Evolutionary conservation across 1,140 invertebrate genomes (phyloP), one percentile per base, ranked within the genome.

Genomic region (Polypedilum vanderplanki): DNA sequence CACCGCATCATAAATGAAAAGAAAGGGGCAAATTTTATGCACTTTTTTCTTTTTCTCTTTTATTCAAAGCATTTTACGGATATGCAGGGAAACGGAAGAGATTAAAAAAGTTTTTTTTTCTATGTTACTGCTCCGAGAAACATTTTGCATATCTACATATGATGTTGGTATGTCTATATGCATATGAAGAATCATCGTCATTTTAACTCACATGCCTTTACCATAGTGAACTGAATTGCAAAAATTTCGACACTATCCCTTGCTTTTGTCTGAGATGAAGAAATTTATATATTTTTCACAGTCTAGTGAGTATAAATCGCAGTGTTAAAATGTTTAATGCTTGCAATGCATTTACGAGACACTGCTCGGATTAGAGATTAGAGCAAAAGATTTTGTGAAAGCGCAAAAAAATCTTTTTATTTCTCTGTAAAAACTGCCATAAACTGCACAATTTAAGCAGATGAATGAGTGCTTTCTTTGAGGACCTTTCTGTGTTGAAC

Each of bases 31-130:
- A 57, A 57, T 57, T 15, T 46, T 46, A 46, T 46, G 46, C n/a
- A 57, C 12, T 46, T 46, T 57, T 57, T 57, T 15, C n/a, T 57
- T 4, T 57, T 57, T 3, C 10, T 57, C 46, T 33, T 33, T 33
- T n/a, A 57, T n/a, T 57, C 46, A 57, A 57, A 57, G 46, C 46
- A 70, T 18, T 33, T 33, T 70, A 5, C 65, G 65, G 65, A 70
- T 70, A 17, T 22, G n/a, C 20, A 70, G 20, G 65, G 18, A 70
- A 70, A 70, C 65, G 65, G 65, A 70, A 70, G 65, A 70, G 65
- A 70, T 70, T 70, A 70, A 70, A 70, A 70, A 20, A 8, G 3
- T 22, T 70, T 67, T 18, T 22, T n/a, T 70, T 57, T n/a, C n/a
- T 12, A n/a, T n/a, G 46, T n/a, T 12, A 57, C n/a, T 12, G 46